Evolutionary conservation across 92 coral and sea anemone genomes (phyloP).

Genomic region (Siderastrea siderea): DNA sequence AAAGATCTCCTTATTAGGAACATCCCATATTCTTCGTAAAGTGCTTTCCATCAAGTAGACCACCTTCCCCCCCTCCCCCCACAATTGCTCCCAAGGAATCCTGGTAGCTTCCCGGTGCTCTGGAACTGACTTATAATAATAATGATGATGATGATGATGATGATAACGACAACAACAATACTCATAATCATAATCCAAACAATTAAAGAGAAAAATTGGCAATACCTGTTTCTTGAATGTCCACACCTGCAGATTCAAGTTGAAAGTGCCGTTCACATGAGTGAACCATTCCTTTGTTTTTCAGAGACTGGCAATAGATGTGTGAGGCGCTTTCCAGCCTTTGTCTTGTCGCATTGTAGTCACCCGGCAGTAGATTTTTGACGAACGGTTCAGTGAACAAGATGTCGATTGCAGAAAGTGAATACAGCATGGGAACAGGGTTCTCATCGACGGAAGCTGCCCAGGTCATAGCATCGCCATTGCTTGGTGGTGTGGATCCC

Average conservation of each 20-base stretch:
- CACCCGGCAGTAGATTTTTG: conserved; percentile 24
- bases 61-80: too few relatives aligned
- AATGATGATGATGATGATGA: too few relatives aligned
- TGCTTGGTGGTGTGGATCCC: conserved; percentile 73
- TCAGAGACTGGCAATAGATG: conserved; percentile 31
- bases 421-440: conserved; percentile 70
- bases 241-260: not conserved
- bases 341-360: conserved; percentile 24
- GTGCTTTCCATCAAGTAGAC: too few relatives aligned
- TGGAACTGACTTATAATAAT: too few relatives aligned
- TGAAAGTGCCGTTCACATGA: conserved; percentile 14
- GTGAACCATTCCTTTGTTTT: conserved; percentile 26
- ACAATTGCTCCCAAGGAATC: too few relatives aligned
- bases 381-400: conserved; percentile 52
- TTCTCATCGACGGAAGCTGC: conserved; percentile 55
- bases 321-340: conserved; percentile 23
- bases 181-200: too few relatives aligned
- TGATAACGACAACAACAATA: too few relatives aligned
- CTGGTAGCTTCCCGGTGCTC: too few relatives aligned
- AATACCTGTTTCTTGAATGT: not conserved
- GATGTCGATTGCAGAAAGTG: conserved; percentile 46
- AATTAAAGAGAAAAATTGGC: too few relatives aligned
- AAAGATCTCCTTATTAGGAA: too few relatives aligned
- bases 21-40: too few relatives aligned
- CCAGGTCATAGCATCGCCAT: conserved; percentile 75